Evolutionary conservation across 2,888 invertebrate genomes (phyloP).

Genomic region (Cataglyphis rosenhaueri): DNA sequence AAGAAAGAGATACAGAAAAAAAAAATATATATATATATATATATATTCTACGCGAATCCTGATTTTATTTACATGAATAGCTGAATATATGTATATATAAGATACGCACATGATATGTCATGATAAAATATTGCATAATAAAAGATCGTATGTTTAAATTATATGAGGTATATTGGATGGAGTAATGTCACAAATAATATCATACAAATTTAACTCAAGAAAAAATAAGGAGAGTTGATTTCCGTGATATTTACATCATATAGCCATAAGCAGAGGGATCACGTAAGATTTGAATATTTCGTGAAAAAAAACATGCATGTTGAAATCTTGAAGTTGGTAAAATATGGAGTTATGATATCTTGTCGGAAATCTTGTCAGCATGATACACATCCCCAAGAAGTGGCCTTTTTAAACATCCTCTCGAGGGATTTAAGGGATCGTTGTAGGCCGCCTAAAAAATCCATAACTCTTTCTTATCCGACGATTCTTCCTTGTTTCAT

Average conservation of each 20-base stretch:
- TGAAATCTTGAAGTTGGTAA: not conserved
- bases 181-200: not conserved
- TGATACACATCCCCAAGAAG: not conserved
- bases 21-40: too few species aligned
- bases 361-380: slow-evolving; percentile 8
- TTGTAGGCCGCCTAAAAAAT: slow-evolving; percentile 90
- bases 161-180: not conserved
- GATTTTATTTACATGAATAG: slow-evolving; percentile 10
- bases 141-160: slow-evolving; percentile 23
- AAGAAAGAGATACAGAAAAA: not conserved
- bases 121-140: not conserved
- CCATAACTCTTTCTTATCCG: slow-evolving; percentile 39
- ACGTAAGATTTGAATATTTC: slow-evolving; percentile 20
- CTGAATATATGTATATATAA: not conserved
- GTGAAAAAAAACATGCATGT: not conserved
- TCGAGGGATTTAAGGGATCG: slow-evolving; percentile 87
- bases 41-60: not conserved
- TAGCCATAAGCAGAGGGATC: not conserved
- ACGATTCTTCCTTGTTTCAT: slow-evolving; percentile 19
- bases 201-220: not conserved
- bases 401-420: slow-evolving; percentile 33
- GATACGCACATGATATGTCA: not conserved
- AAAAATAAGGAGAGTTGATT: not conserved
- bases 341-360: slow-evolving; percentile 11
- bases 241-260: not conserved